phyloP scores from a whole-genome alignment of 2,888 invertebrate species.

The Dicranocentrus wangi region DNA sequence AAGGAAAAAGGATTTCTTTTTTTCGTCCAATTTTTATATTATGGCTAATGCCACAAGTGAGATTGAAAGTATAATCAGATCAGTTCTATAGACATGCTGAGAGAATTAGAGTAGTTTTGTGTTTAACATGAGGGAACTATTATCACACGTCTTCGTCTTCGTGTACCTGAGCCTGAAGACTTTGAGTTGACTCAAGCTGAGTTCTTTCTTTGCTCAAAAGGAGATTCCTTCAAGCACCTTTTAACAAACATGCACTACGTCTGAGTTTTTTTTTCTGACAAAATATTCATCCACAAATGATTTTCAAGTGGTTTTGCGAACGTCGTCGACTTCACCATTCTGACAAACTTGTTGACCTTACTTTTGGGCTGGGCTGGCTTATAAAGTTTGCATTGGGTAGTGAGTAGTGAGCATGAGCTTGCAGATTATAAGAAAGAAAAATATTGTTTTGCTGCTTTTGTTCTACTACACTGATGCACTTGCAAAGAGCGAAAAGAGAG shows the following conservation, averaged over 20 bases:
- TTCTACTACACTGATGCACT: no score
- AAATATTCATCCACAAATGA: background rate
- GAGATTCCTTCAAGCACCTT: background rate
- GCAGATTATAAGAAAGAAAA: background rate
- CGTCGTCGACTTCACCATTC: background rate
- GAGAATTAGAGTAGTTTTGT: no score
- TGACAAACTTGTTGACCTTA: constrained; percentile 55
- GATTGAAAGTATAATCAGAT: background rate
- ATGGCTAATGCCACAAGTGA: background rate
- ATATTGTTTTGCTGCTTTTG: no score
- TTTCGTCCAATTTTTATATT: constrained; percentile 8
- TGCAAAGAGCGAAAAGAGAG: background rate
- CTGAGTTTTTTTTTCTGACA: background rate
- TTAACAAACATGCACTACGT: background rate
- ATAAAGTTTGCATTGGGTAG: no score
- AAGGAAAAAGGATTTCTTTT: constrained; percentile 5
- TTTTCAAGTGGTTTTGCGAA: background rate
- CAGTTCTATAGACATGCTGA: background rate
- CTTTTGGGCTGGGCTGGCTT: constrained; percentile 50
- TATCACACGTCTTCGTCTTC: no score
- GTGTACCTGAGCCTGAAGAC: background rate
- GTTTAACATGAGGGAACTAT: no score
- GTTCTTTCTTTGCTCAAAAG: background rate
- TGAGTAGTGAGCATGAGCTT: constrained; percentile 1
- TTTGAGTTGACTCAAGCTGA: no score